Evolutionary conservation across 2,797 vertebrate genomes (phyloP).

Genomic region (Neosilurus mollespiculum): DNA sequence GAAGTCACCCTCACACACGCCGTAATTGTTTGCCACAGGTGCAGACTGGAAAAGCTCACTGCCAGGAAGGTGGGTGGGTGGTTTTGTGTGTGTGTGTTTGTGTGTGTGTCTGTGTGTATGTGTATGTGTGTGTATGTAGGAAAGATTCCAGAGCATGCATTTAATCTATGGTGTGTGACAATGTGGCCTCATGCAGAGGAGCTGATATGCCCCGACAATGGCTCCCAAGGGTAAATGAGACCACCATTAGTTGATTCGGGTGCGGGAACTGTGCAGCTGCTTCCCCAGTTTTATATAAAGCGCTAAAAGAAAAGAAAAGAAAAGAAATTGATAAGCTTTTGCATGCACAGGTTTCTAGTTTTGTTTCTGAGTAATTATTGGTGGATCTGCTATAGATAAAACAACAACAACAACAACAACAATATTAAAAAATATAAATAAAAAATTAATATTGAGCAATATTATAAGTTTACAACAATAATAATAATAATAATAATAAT

Average conservation of each 20-base stretch:
- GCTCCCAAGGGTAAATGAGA: conserved; percentile 39
- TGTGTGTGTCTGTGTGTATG: conserved; percentile 12
- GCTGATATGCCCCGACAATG: conserved; percentile 46
- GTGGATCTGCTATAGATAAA: not conserved
- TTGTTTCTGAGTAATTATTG: not conserved
- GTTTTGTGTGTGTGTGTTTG: conserved; percentile 9
- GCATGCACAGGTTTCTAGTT: not conserved
- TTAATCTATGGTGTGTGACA: conserved; percentile 44
- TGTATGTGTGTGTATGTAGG: not conserved
- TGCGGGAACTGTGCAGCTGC: conserved; percentile 1
- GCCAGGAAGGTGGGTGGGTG: conserved; percentile 16
- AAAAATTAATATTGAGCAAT: too few species aligned
- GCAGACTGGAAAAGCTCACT: conserved; percentile 30
- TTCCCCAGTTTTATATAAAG: not conserved
- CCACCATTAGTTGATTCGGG: conserved; percentile 26
- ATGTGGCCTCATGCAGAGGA: conserved; percentile 34
- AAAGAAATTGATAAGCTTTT: not conserved
- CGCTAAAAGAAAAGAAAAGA: not conserved
- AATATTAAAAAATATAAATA: too few species aligned
- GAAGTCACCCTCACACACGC: conserved; percentile 15
- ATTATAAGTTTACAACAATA: too few species aligned
- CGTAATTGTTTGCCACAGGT: conserved; percentile 40
- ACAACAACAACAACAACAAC: too few species aligned
- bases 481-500: too few species aligned
- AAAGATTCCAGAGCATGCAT: conserved; percentile 39